These are phyloP conservation scores for Peribatodes rhomboidaria DNA, from an alignment of 2,888 invertebrate species.

Conservation along the genomic window DNA sequence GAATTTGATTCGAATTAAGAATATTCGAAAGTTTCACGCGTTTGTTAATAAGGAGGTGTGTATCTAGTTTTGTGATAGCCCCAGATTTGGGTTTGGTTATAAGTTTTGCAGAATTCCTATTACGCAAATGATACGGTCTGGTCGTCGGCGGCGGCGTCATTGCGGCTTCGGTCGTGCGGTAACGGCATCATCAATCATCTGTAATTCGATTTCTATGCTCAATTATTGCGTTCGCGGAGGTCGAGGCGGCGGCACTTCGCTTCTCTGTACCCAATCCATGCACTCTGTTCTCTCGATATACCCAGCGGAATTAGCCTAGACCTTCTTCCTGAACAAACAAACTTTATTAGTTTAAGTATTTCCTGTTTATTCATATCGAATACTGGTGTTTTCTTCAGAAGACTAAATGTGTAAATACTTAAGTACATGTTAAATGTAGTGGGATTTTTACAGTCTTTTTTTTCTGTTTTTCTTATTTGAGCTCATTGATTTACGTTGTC, in stretches of 20 bases:
- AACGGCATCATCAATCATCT: conserved; percentile 86
- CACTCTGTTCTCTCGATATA: conserved; percentile 60
- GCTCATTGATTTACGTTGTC: neutral
- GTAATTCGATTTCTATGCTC: conserved; percentile 87
- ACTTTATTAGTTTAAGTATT: neutral
- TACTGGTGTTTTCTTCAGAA: neutral
- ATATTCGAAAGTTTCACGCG: too few relatives aligned
- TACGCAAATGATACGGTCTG: conserved; percentile 81
- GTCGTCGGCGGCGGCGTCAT: conserved; percentile 72
- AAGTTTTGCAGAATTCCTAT: conserved; percentile 77
- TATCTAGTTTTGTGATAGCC: too few relatives aligned
- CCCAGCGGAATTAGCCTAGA: conserved; percentile 42
- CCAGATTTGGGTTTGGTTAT: conserved; percentile 42
- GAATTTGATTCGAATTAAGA: too few relatives aligned
- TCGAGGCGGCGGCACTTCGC: conserved; percentile 73
- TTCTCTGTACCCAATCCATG: conserved; percentile 63
- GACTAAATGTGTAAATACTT: too few relatives aligned
- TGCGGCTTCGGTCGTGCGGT: conserved; percentile 82
- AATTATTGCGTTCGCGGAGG: conserved; percentile 85
- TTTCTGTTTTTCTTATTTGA: neutral
- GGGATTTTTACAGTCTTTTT: neutral
- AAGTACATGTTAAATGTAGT: too few relatives aligned
- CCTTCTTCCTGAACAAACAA: conserved; percentile 19
- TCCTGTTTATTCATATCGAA: neutral
- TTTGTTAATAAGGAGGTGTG: too few relatives aligned